These are phyloP conservation scores for Sarcoramphus papa DNA, from an alignment of 2,797 vertebrate species.

Conservation along the genomic window DNA sequence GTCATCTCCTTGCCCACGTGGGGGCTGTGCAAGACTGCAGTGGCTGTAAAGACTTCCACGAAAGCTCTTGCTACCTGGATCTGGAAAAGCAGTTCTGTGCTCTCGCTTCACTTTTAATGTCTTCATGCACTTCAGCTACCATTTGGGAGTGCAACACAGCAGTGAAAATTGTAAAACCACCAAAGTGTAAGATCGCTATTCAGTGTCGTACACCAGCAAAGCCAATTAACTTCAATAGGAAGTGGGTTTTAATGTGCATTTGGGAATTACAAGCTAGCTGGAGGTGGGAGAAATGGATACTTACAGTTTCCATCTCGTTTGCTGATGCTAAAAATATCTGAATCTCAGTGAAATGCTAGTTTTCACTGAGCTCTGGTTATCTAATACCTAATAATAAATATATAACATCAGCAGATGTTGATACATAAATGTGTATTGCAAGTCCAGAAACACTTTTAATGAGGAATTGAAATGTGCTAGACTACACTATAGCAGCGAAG, in stretches of 20 bases:
- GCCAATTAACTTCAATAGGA: neutral
- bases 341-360: neutral
- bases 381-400: neutral
- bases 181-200: neutral
- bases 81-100: neutral
- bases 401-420: neutral
- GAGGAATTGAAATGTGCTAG: neutral
- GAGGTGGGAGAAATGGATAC: neutral
- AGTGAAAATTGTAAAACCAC: neutral
- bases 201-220: neutral
- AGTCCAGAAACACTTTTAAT: neutral
- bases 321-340: neutral
- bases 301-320: neutral
- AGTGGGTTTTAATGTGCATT: neutral
- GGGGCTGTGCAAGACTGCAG: neutral
- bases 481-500: neutral
- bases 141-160: neutral
- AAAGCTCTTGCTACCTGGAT: neutral
- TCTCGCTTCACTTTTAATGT: fast-evolving
- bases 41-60: neutral
- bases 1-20: neutral
- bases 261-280: neutral
- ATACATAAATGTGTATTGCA: neutral
- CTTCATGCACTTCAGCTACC: neutral
- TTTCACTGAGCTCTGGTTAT: neutral